Evolutionary conservation across 2,113 vertebrate species (phyloP), one percentile per base, ranked within the genome.

Genomic region (Struthio camelus): DNA sequence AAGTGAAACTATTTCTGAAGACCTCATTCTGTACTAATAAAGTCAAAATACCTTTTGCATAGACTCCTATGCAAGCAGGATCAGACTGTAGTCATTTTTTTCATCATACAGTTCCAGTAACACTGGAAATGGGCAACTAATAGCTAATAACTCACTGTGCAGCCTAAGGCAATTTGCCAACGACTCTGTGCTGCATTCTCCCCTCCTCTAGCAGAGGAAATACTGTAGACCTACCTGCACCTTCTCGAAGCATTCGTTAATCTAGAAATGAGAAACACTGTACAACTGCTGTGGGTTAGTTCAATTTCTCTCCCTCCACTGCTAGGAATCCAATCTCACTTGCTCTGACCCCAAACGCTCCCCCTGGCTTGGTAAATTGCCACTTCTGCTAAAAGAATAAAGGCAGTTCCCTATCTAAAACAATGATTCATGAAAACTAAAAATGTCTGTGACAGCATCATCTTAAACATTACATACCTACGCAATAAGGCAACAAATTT

Each of bases 391-490:
- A 32, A 17, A 32, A 56, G 67, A 44, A 28, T 9, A 32, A n/a
- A 83, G 51, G 83, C 28, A 88, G 54, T 32, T 32, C 42, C 16
- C 18, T 10, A 40, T 2, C 67, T 44, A 69, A 50, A 25, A 8
- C 53, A 77, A 9, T 0, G 0, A 34, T 38, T 61, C 2, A 0
- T 50, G 19, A 32, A 23, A 40, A 54, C 73, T 44, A 7, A 50
- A 38, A 38, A 13, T 1, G 14, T 8, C 81, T 58, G 40, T 8
- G 59, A 23, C 62, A 7, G 12, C 3, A n/a, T 32, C 42, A 3
- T 32, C 48, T 58, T 0, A 34, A 56, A 14, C 24, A 40, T n/a
- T 46, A n/a, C 16, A 6, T 4, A 24, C 19, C 27, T 1, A 9
- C 34, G 42, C 5, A 16, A 23, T 48, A 9, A 44, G 22, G 53